Evolutionary conservation across 1,140 invertebrate species (phyloP).

Genomic region (Apocrypta bakeri): DNA sequence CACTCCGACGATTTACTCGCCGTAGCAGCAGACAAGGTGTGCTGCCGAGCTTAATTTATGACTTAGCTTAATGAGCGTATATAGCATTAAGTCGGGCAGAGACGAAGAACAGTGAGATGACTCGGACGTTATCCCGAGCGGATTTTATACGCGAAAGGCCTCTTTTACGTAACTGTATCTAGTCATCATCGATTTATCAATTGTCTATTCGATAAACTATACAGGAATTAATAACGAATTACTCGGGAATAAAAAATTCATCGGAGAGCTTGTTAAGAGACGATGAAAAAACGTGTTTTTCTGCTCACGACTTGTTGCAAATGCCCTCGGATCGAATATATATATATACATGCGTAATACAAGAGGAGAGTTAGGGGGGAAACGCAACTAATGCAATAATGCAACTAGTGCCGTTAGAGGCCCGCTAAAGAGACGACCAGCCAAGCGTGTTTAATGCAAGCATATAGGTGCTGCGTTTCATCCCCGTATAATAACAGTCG

Average conservation of each 20-base stretch:
- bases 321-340: too few relatives aligned
- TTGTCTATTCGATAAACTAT: too few relatives aligned
- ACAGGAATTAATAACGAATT: too few relatives aligned
- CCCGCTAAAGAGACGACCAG: not conserved
- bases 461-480: constrained; percentile 6
- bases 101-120: not conserved
- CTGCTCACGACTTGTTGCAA: too few relatives aligned
- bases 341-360: not conserved
- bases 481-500: constrained; percentile 19
- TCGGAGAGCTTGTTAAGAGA: too few relatives aligned
- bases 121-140: not conserved
- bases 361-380: not conserved
- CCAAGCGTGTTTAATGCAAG: constrained; percentile 4
- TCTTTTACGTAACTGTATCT: not conserved
- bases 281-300: too few relatives aligned
- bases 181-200: not conserved
- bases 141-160: not conserved
- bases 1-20: not conserved
- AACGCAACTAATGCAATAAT: too few relatives aligned
- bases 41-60: not conserved
- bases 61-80: not conserved
- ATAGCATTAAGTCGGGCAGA: too few relatives aligned
- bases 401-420: not conserved
- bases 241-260: too few relatives aligned
- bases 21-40: not conserved